phyloP scores from a whole-genome alignment of 2,888 invertebrate species.

The Sialis lutaria region DNA sequence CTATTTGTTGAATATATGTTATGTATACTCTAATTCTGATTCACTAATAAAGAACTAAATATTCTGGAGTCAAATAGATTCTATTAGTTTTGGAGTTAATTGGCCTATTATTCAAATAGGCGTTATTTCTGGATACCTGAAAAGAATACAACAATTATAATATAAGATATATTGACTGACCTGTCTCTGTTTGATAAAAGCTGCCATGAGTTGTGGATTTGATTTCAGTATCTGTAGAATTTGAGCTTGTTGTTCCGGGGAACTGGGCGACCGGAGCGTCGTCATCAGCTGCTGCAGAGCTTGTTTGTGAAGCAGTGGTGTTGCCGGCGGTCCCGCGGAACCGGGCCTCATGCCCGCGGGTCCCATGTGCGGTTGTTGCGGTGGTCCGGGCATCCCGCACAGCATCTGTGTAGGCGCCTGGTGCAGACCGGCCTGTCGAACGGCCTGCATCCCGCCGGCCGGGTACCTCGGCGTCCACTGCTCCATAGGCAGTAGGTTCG shows the following conservation, averaged over 20 bases:
- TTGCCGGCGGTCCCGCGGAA: constrained; percentile 13
- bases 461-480: constrained; percentile 34
- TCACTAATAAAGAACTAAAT: no score
- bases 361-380: constrained; percentile 18
- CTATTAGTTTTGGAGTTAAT: no score
- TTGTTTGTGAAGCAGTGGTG: constrained; percentile 33
- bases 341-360: constrained; percentile 10
- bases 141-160: no score
- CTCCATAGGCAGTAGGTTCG: constrained; percentile 32
- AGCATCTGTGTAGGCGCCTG: constrained; percentile 20
- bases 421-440: constrained; percentile 29
- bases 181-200: constrained; percentile 79
- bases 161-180: constrained; percentile 24
- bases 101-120: no score
- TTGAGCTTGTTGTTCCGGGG: constrained; percentile 83
- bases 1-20: no score
- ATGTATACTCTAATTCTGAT: no score
- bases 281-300: constrained; percentile 76
- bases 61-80: no score
- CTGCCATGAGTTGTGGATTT: constrained; percentile 90
- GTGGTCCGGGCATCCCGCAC: constrained; percentile 7
- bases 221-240: constrained; percentile 78
- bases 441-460: constrained; percentile 23
- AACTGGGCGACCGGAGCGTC: constrained; percentile 75
- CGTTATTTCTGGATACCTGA: no score